These are phyloP conservation scores for Ormyrus pomaceus DNA, from an alignment of 2,888 invertebrate genomes.

Conservation along the genomic window DNA sequence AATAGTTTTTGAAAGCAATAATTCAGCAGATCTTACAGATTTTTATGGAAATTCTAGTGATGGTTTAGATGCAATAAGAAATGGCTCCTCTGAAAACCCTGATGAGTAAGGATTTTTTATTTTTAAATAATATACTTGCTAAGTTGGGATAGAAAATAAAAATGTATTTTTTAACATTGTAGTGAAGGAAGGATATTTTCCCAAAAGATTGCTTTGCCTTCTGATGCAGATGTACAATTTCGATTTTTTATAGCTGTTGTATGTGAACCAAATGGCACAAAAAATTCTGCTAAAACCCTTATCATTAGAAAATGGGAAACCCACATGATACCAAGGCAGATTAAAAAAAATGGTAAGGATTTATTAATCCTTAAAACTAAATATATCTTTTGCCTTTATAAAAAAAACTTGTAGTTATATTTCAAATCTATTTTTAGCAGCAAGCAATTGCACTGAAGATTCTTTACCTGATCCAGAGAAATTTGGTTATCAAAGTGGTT, in stretches of 20 bases:
- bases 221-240: slow-evolving; percentile 82
- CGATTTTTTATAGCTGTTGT: slow-evolving; percentile 86
- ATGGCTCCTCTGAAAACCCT: slow-evolving; percentile 63
- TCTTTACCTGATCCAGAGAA: slow-evolving; percentile 78
- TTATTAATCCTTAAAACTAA: background rate
- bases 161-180: slow-evolving; percentile 57
- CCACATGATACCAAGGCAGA: slow-evolving; percentile 81
- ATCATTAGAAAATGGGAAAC: slow-evolving; percentile 90
- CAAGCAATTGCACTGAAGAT: slow-evolving; percentile 67
- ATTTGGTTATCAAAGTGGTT: slow-evolving; percentile 82
- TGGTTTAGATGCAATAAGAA: slow-evolving; percentile 62
- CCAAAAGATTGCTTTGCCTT: slow-evolving; percentile 81
- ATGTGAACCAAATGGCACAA: slow-evolving; percentile 78
- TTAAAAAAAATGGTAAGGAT: slow-evolving; percentile 76
- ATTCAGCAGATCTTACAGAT: slow-evolving; percentile 62
- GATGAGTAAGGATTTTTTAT: slow-evolving; percentile 62
- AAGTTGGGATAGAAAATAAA: background rate
- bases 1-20: slow-evolving; percentile 65
- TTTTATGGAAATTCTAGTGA: slow-evolving; percentile 63
- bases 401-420: background rate
- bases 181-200: slow-evolving; percentile 72
- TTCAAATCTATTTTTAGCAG: slow-evolving; percentile 61
- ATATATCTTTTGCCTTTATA: background rate
- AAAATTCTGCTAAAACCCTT: slow-evolving; percentile 74
- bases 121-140: background rate